phyloP scores from a whole-genome alignment of 37 sponge, comb jelly and placozoan species.

The Hormiphora californensis region DNA sequence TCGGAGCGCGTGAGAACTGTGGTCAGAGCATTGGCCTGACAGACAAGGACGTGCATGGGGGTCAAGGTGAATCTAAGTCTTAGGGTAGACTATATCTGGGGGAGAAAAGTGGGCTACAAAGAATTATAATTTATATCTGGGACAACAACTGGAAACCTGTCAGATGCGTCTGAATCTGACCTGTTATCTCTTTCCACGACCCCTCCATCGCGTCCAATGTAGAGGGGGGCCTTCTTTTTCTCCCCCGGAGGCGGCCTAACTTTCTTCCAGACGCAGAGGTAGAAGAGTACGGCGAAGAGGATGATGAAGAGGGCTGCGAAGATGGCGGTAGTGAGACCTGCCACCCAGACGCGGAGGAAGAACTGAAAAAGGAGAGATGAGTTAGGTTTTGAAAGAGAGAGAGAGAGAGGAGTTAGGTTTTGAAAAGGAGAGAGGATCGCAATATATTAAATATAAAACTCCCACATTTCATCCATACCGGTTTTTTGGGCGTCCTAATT shows the following conservation, averaged over 20 bases:
- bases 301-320: not conserved
- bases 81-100: too few species aligned
- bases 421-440: too few species aligned
- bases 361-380: too few species aligned
- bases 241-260: not conserved
- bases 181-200: not conserved
- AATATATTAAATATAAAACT: too few species aligned
- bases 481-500: constrained; percentile 27
- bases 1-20: not conserved
- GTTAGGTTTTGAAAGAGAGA: too few species aligned
- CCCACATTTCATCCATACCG: not conserved
- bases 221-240: not conserved
- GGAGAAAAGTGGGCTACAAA: too few species aligned
- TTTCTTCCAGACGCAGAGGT: constrained; percentile 4
- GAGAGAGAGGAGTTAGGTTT: too few species aligned
- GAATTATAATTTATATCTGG: too few species aligned
- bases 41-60: too few species aligned
- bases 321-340: constrained; percentile 11
- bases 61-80: too few species aligned
- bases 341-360: constrained; percentile 4
- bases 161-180: not conserved
- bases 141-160: too few species aligned
- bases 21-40: too few species aligned
- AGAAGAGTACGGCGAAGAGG: constrained; percentile 16
- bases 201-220: constrained; percentile 6